These are phyloP conservation scores for Acronicta leporina DNA, from an alignment of 2,888 invertebrate genomes.

Conservation along the genomic window DNA sequence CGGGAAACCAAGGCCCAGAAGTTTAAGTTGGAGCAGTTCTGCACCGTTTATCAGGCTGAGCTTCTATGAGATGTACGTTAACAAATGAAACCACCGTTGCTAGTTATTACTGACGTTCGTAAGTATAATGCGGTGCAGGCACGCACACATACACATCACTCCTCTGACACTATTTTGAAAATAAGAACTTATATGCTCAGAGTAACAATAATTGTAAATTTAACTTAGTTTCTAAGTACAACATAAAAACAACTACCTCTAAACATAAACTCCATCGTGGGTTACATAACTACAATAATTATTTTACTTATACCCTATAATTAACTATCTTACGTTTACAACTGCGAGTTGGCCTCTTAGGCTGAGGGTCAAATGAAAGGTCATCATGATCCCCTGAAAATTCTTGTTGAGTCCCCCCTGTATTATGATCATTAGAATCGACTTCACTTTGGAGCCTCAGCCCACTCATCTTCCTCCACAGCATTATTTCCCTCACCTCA, in stretches of 20 bases:
- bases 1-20: too few species aligned
- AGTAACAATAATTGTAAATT: background rate
- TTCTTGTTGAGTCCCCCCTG: background rate
- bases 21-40: too few species aligned
- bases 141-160: slow-evolving; percentile 1
- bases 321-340: slow-evolving; percentile 7
- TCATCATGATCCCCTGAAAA: background rate
- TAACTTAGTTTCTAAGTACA: background rate
- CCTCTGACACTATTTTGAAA: background rate
- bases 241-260: background rate
- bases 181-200: too few species aligned
- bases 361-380: background rate
- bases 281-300: too few species aligned
- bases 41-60: too few species aligned
- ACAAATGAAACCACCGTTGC: background rate
- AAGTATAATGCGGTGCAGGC: background rate
- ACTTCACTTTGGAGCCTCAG: slow-evolving; percentile 4
- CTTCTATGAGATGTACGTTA: too few species aligned
- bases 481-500: background rate
- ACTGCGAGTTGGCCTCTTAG: slow-evolving; percentile 2
- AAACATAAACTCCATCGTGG: background rate
- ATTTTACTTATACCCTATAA: background rate
- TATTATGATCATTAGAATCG: background rate
- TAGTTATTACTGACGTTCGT: background rate
- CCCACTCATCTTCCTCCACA: background rate